Conservation (phyloP, 2,888 invertebrate species). For the Lordiphosa andalusiaca region DNA sequence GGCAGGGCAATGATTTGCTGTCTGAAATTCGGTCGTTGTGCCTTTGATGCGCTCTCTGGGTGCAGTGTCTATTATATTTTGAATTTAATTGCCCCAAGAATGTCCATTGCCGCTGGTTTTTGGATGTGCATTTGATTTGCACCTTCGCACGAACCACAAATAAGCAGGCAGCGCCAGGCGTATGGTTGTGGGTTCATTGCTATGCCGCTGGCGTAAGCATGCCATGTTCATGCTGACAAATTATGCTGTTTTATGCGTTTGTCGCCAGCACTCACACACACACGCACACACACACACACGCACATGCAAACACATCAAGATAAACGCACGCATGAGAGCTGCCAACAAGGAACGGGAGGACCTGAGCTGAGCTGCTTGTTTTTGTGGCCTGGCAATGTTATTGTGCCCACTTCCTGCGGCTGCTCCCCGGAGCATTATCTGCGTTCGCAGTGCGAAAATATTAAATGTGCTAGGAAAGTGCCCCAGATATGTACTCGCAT, state of each 20-base stretch:
- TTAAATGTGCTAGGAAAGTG: slow-evolving; percentile 57
- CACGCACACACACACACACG: slow-evolving; percentile 14
- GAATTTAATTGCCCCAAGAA: slow-evolving; percentile 5
- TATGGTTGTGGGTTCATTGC: slow-evolving; percentile 48
- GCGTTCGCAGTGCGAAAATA: slow-evolving; percentile 47
- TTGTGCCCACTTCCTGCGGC: slow-evolving; percentile 16
- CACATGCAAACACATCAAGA: slow-evolving; percentile 34
- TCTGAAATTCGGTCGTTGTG: not conserved
- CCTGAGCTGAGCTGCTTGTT: slow-evolving; percentile 50
- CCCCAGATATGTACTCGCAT: slow-evolving; percentile 19
- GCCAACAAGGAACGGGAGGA: slow-evolving; percentile 17
- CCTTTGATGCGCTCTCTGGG: no score
- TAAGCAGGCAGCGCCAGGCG: slow-evolving; percentile 6
- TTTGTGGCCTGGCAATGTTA: slow-evolving; percentile 44
- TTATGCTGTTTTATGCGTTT: slow-evolving; percentile 71
- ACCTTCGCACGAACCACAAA: slow-evolving; percentile 13
- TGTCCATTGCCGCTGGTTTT: not conserved
- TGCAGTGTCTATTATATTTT: no score
- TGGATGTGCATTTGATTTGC: slow-evolving; percentile 2
- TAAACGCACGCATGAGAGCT: slow-evolving; percentile 56
- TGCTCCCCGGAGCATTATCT: slow-evolving; percentile 68
- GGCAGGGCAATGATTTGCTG: not conserved
- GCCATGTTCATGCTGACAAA: slow-evolving; percentile 64
- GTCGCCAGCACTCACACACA: slow-evolving; percentile 41
- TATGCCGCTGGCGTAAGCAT: slow-evolving; percentile 53